These are phyloP conservation scores for Strongylocentrotus purpuratus DNA, from an alignment of 35 echinoderm and acorn worm species.

Conservation along the genomic window DNA sequence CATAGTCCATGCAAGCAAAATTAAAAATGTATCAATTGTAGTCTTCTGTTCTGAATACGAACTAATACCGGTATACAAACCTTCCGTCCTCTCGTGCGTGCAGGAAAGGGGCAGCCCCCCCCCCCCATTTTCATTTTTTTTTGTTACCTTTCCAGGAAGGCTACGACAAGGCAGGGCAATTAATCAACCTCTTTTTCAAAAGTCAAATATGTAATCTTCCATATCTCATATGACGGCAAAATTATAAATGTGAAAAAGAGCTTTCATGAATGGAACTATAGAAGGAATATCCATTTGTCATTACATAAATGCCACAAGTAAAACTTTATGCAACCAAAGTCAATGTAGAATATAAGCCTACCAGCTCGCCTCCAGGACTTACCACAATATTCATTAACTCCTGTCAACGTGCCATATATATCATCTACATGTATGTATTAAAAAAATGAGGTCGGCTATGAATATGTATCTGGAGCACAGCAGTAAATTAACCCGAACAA, in stretches of 20 bases:
- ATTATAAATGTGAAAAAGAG: not conserved
- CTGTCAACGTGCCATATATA: not conserved
- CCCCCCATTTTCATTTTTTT: too few species aligned
- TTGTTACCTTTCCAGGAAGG: too few species aligned
- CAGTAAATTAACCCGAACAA: not conserved
- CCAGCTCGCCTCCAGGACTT: not conserved
- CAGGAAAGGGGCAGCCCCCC: not conserved
- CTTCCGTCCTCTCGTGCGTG: too few species aligned
- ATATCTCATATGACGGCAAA: not conserved
- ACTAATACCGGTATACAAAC: too few species aligned
- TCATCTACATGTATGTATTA: not conserved
- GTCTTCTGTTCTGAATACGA: too few species aligned
- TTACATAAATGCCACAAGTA: not conserved
- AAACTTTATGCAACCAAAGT: not conserved
- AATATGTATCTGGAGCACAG: not conserved
- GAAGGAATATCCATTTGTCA: not conserved
- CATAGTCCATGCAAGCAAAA: too few species aligned
- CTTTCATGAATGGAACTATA: not conserved
- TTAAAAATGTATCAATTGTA: too few species aligned
- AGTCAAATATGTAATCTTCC: too few species aligned
- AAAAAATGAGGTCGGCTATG: not conserved
- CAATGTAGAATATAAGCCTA: not conserved
- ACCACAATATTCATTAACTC: not conserved
- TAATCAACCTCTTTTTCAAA: too few species aligned
- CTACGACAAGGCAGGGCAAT: too few species aligned